Base-by-base conservation (phyloP, 2,797 vertebrate genomes). In the Hoplostethus atlanticus region DNA sequence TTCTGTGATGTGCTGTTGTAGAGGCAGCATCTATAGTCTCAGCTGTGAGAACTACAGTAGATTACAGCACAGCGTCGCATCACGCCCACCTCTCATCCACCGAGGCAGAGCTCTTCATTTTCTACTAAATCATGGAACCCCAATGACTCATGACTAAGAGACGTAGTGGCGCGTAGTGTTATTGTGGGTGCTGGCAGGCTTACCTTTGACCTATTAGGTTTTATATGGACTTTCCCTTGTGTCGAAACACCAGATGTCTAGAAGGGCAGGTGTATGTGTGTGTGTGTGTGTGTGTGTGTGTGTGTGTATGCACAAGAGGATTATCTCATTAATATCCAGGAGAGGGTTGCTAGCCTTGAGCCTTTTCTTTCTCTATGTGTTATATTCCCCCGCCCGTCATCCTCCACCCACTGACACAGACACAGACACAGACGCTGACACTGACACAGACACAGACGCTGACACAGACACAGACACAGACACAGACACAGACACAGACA, bases 81-180 rank as follows among this genome's bases (percentile, higher is more conserved):
- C 34, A 34, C 34, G 34, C 34, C 34, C 6, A 34, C 34, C 6
- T 47, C 13, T 53, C 47, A 21, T 21, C 21, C 21, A 1, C 21
- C 21, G 21, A 21, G 21, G 21, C 21, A 21, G 21, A 21, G 21
- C 21, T 21, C 21, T 67, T 77, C 25, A 64, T 78, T 75, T 77
- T 74, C 71, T 54, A 50, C 80, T 59, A 81, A 79, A 79, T 50
- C 21, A 73, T 72, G 10, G 85, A 81, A 89, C 87, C 77, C 79
- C 86, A 87, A 64, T 90, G 89, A 91, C 81, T 90, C 90, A 91
- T 64, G 31, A 64, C 55, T 50, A 11, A 54, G 59, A 77, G 62
- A 84, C 64, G 40, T 21, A 21, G 21, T 21, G 21, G 21, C 21
- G 21, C 21, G 21, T 21, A 21, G 21, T 36, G 34, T 34, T 34